Base-by-base conservation (phyloP, 2,888 invertebrate genomes). In the Laothoe populi region DNA sequence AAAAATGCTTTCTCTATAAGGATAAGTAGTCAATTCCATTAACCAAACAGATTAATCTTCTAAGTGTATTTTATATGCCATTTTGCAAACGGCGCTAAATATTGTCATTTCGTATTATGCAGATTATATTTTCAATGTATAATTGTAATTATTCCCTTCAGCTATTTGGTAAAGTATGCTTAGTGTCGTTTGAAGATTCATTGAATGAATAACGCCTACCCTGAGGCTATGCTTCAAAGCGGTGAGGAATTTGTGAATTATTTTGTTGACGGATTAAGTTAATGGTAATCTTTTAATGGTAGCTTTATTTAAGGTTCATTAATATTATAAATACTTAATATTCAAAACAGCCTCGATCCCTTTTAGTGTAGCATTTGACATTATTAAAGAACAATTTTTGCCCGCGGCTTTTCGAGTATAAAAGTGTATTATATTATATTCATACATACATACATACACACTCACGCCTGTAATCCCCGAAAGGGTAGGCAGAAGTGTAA, bases 21-120 rank as follows among this genome's bases (percentile, higher is more conserved):
- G 26, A 16, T 49, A 16, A 49, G 3, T 31, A 31, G n/a, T 7
- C n/a, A 49, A 3, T 31, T 16, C 31, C 16, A 31, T 49, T 49
- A 31, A 26, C 26, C 4, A 21, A 23, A 11, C 46, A 21, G 23
- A 46, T 1, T 31, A 11, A 21, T 13, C 4, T 23, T 23, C 23
- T 13, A 46, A n/a, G 11, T 4, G 2, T 46, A 46, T 13, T 46
- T 13, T 46, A 24, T 23, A 26, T 26, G 13, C n/a, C n/a, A 24
- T n/a, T 23, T 2, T 11, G 1, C 24, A 13, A 53, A 21, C 19
- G 19, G 16, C 19, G 2, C 11, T 1, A 78, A 83, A 83, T 82
- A 79, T 82, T 83, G 74, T 81, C 76, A 70, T 77, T 73, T 38
- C 64, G 73, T 63, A 74, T 80, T 77, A 82, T 81, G 81, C 78